Evolutionary conservation across 2,888 invertebrate species (phyloP).

Genomic region (Lapara coniferarum): DNA sequence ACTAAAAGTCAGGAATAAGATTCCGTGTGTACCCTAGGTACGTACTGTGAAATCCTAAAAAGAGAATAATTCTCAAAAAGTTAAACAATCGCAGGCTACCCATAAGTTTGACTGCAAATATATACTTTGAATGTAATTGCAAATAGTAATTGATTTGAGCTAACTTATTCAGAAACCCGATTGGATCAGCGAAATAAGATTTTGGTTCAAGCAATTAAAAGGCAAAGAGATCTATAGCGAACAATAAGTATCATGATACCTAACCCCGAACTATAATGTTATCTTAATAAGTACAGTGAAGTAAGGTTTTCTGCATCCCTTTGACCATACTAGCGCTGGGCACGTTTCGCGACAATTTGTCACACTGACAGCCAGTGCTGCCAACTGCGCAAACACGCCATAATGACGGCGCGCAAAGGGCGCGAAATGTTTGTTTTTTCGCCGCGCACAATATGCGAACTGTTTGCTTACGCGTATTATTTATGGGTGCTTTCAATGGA

Average conservation of each 20-base stretch:
- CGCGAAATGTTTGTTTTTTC: constrained; percentile 71
- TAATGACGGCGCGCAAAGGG: constrained; percentile 58
- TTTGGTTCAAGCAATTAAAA: no score
- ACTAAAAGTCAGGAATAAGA: no score
- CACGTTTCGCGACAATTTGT: constrained; percentile 55
- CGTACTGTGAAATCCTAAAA: no score
- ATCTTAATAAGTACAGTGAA: not conserved
- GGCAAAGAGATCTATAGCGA: not conserved
- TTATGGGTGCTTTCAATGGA: constrained; percentile 63
- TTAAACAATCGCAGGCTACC: no score
- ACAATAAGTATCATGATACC: not conserved
- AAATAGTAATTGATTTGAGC: no score
- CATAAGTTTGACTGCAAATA: no score
- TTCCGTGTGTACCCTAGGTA: no score
- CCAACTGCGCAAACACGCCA: constrained; percentile 74
- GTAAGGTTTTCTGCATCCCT: not conserved
- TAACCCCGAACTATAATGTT: not conserved
- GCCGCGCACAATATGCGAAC: constrained; percentile 59
- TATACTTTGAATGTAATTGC: no score
- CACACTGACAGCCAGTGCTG: constrained; percentile 62
- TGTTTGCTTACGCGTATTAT: constrained; percentile 69
- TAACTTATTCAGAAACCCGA: no score
- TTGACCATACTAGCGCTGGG: not conserved
- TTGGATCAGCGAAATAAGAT: no score
- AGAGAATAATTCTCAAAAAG: no score